A percentile compares a stretch with the other conserved stretches of the same genome.
Evolutionary conservation across 2,113 vertebrate genomes (phyloP).

Genomic region (Hemicordylus capensis): DNA sequence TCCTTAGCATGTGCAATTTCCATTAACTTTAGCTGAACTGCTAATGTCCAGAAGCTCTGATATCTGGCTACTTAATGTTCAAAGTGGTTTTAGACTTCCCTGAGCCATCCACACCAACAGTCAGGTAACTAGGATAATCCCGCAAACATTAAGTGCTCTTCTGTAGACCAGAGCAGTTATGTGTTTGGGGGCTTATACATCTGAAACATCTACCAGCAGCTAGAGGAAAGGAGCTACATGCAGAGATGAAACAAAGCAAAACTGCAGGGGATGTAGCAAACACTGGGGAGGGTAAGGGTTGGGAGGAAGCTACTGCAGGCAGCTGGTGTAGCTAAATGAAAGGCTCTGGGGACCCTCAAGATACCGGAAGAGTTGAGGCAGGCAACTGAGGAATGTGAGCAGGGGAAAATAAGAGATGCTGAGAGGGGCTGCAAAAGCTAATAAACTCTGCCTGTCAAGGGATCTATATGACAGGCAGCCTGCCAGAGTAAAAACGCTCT

Average conservation of each 20-base stretch:
- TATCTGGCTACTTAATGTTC: not conserved
- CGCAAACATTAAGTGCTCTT: not conserved
- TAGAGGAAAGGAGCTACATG: not conserved
- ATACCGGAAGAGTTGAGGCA: conserved; percentile 21
- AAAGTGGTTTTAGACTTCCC: not conserved
- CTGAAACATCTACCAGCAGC: not conserved
- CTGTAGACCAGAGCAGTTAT: not conserved
- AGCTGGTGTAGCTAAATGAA: conserved; percentile 43
- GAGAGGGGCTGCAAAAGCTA: conserved; percentile 56
- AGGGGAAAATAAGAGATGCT: conserved; percentile 53
- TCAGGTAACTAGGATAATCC: not conserved
- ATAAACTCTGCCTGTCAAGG: conserved; percentile 63
- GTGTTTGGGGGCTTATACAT: not conserved
- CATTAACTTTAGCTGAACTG: not conserved
- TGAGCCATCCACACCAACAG: not conserved
- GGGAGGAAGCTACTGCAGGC: not conserved
- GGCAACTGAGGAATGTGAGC: conserved; percentile 41
- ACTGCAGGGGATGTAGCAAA: not conserved
- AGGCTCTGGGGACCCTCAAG: not conserved
- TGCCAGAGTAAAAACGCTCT: conserved; percentile 60
- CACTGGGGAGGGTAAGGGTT: not conserved
- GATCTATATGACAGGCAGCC: conserved; percentile 65
- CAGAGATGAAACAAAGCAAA: not conserved
- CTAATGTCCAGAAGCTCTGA: not conserved
- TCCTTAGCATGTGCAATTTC: not conserved